These are phyloP conservation scores for Craniophora ligustri DNA, from an alignment of 2,888 invertebrate species.

Conservation along the genomic window DNA sequence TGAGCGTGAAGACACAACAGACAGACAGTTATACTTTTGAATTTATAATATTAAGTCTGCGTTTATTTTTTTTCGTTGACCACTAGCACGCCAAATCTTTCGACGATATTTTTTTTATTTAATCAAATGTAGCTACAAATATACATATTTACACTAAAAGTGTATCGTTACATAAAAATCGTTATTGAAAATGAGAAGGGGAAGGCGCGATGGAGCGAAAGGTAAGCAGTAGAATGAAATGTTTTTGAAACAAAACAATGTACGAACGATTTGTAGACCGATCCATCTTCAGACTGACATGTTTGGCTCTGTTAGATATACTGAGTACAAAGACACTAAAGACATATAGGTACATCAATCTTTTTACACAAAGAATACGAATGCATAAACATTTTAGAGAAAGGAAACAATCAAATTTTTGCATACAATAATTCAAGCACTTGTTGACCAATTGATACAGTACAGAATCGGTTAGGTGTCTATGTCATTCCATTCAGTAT, in stretches of 20 bases:
- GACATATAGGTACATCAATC: background rate
- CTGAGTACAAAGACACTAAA: background rate
- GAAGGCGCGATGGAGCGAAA: background rate
- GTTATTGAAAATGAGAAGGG: background rate
- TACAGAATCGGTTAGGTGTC: constrained; percentile 13
- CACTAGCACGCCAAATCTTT: too few relatives aligned
- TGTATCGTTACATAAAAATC: too few relatives aligned
- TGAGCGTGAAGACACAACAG: too few relatives aligned
- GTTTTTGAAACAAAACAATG: background rate
- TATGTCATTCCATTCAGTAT: constrained; percentile 40
- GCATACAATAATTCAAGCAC: constrained; percentile 1
- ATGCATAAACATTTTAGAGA: background rate
- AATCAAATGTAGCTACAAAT: too few relatives aligned
- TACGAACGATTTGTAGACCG: background rate
- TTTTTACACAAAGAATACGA: background rate
- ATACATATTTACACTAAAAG: too few relatives aligned
- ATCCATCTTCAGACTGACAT: constrained; percentile 12
- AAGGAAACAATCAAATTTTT: background rate
- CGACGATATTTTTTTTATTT: too few relatives aligned
- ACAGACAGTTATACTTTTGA: too few relatives aligned
- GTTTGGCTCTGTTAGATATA: background rate
- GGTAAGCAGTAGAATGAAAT: background rate
- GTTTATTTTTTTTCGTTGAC: too few relatives aligned
- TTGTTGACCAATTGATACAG: constrained; percentile 21
- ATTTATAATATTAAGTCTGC: too few relatives aligned